Evolutionary conservation across 2,113 vertebrate genomes (phyloP).

Genomic region (Anolis sagrei): DNA sequence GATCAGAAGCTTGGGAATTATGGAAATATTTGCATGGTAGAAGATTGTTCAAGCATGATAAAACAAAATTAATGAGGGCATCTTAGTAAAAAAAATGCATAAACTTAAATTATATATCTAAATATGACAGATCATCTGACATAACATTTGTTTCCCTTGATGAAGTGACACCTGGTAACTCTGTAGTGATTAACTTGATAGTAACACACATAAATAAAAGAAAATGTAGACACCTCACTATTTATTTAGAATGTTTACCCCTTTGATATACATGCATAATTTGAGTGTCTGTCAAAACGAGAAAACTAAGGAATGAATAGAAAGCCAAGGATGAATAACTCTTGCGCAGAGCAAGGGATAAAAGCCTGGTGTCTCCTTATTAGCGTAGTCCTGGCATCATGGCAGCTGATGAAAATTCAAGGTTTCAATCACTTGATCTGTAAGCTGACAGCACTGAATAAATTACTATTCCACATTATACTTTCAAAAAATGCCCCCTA

Average conservation of each 20-base stretch:
- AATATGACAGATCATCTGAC: slow-evolving; percentile 24
- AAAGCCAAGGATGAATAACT: slow-evolving; percentile 28
- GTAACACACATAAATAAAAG: slow-evolving; percentile 48
- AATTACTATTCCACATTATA: slow-evolving; percentile 11
- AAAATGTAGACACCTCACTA: slow-evolving; percentile 19
- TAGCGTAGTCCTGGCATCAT: slow-evolving; percentile 8
- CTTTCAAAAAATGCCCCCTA: slow-evolving; percentile 28
- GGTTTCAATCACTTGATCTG: slow-evolving; percentile 14
- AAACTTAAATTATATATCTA: slow-evolving; percentile 33
- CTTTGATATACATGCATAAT: slow-evolving; percentile 42
- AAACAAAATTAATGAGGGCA: slow-evolving; percentile 12
- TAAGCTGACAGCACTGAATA: background rate
- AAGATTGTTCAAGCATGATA: background rate
- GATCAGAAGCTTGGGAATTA: background rate
- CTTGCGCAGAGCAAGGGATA: background rate
- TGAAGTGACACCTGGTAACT: slow-evolving; percentile 43
- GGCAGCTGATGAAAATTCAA: slow-evolving; percentile 22
- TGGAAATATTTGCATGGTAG: background rate
- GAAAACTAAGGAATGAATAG: slow-evolving; percentile 27
- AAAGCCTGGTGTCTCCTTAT: slow-evolving; percentile 11
- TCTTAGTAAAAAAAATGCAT: background rate
- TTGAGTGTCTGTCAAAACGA: slow-evolving; percentile 54
- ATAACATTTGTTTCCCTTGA: slow-evolving; percentile 35
- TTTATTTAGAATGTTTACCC: slow-evolving; percentile 42
- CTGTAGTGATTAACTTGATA: slow-evolving; percentile 29